phyloP scores from a whole-genome alignment of 2,797 vertebrate genomes.

The Lacerta agilis region DNA sequence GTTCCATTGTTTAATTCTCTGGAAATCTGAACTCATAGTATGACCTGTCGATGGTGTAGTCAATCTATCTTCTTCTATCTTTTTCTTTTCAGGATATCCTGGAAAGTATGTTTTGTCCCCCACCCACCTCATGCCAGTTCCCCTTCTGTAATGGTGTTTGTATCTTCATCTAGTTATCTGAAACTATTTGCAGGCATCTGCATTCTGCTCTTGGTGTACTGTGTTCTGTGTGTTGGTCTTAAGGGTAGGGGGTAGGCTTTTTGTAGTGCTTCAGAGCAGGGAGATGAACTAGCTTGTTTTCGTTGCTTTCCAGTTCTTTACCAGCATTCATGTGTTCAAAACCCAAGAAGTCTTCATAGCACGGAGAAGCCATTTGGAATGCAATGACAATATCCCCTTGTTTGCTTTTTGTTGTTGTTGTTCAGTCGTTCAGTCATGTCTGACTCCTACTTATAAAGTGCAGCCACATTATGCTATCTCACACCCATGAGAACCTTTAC shows the following conservation, averaged over 20 bases:
- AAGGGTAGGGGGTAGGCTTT: not conserved
- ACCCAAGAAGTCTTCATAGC: not conserved
- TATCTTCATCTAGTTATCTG: not conserved
- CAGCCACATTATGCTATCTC: not conserved
- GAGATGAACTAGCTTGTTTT: not conserved
- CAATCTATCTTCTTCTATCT: no score
- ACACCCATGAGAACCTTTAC: not conserved
- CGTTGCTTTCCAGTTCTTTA: not conserved
- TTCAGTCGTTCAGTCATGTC: no score
- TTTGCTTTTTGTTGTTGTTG: not conserved
- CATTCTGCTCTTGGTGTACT: not conserved
- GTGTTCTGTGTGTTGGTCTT: not conserved
- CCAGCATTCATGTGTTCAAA: not conserved
- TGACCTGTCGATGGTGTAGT: no score
- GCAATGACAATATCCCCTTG: not conserved
- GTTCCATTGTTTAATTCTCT: no score
- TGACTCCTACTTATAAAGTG: not conserved
- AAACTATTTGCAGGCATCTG: not conserved
- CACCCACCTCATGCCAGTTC: no score
- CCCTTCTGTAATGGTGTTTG: no score
- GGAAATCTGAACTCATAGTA: no score
- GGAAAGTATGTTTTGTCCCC: no score
- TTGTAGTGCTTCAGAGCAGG: not conserved
- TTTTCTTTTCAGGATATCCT: no score
- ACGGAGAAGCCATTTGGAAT: not conserved